phyloP scores from a whole-genome alignment of 2,113 vertebrate species.

The Chunga burmeisteri region DNA sequence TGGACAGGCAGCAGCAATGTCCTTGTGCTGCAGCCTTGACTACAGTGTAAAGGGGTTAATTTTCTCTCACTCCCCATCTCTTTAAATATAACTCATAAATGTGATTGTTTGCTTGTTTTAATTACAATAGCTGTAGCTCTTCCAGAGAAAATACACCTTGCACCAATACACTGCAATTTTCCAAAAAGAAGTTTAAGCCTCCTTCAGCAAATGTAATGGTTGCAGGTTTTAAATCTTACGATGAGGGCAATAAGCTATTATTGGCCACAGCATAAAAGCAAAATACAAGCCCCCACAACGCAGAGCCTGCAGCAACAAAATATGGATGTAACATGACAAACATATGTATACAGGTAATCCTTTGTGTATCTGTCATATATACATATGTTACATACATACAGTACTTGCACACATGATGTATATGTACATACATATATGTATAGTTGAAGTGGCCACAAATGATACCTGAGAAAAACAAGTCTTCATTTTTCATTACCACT shows the following conservation, averaged over 20 bases:
- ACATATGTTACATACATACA: too few species aligned
- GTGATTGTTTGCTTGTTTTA: constrained; percentile 27
- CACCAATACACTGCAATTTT: not conserved
- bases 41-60: not conserved
- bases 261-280: not conserved
- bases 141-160: not conserved
- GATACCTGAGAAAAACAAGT: not conserved
- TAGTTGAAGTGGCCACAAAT: not conserved
- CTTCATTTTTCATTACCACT: not conserved
- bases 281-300: not conserved
- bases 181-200: not conserved
- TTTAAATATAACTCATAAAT: not conserved
- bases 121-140: not conserved
- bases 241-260: constrained; percentile 2
- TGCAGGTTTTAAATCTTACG: not conserved
- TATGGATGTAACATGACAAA: not conserved
- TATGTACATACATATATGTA: fast-evolving
- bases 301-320: not conserved
- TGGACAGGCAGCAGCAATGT: not conserved
- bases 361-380: not conserved
- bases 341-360: not conserved
- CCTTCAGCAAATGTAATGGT: not conserved
- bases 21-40: not conserved
- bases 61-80: not conserved
- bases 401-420: not conserved